Conservation (phyloP, 2,888 invertebrate genomes). For the Anoplius nigerrimus region DNA sequence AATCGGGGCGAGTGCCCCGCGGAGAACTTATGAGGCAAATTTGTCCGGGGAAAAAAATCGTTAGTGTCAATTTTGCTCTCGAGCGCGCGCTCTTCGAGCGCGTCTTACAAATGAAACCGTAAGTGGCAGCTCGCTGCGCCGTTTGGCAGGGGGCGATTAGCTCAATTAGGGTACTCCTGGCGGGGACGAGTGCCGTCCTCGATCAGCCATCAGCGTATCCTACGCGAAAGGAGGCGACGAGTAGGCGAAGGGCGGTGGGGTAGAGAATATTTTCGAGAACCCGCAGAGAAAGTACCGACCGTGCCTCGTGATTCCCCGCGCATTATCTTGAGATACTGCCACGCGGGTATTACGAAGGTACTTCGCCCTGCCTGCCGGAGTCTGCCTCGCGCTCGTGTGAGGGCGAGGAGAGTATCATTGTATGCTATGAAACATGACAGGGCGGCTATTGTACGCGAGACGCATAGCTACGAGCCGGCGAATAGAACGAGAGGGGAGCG, state of each 20-base stretch:
- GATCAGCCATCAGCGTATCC: slow-evolving; percentile 29
- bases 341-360: slow-evolving; percentile 42
- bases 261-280: neutral
- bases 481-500: slow-evolving; percentile 27
- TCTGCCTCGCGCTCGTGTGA: slow-evolving; percentile 50
- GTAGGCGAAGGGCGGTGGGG: neutral
- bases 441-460: slow-evolving; percentile 70
- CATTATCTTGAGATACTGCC: slow-evolving; percentile 71
- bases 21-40: neutral
- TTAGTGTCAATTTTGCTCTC: neutral
- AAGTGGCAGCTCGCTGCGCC: slow-evolving; percentile 2
- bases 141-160: slow-evolving; percentile 25
- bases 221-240: neutral
- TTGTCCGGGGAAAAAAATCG: neutral
- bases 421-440: slow-evolving; percentile 71
- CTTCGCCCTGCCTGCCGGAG: slow-evolving; percentile 13
- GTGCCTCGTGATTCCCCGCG: slow-evolving; percentile 53
- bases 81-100: too few relatives aligned
- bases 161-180: slow-evolving; percentile 25
- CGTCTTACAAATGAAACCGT: neutral
- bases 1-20: slow-evolving; percentile 13
- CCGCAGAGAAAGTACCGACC: neutral
- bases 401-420: slow-evolving; percentile 69
- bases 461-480: slow-evolving; percentile 59
- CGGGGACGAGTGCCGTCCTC: slow-evolving; percentile 22